Base-by-base conservation (phyloP, 2,888 invertebrate species). In the Rhodophaea formosa region DNA sequence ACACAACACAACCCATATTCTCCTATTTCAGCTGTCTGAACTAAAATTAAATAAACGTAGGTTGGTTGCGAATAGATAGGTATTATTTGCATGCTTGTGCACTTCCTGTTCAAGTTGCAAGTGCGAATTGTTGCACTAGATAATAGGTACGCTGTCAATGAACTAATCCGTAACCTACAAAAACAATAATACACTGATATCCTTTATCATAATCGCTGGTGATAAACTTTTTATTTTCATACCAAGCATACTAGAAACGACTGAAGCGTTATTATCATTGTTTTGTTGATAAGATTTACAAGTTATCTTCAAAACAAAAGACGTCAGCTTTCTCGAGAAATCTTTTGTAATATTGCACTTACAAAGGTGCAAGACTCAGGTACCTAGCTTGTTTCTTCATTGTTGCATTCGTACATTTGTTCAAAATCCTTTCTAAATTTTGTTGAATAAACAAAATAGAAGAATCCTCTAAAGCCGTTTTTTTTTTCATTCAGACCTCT, bases 251-350 rank as follows among this genome's bases (percentile, higher is more conserved):
- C 53, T 53, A 53, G 53, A 55, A 55, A 55, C 35, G 35, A 51
- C 51, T 35, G 16, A 30, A 39, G 15, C 16, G 42, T 55, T 57
- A 53, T 59, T 39, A 55, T n/a, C 32, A 16, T 10, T 44, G 39
- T 46, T 58, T 15, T 54, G 17, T 53, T 17, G 54, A 55, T 55
- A 55, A 55, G 42, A 42, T 30, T 53, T 49, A 43, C 32, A 59
- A 39, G 45, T 55, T 14, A 57, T 51, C 49, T 55, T 56, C 45
- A 52, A 46, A 53, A 60, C 35, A 53, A 56, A 44, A 53, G 35
- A 51, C 51, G 51, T 39, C 51, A 17, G 7, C 10, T 32, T 59
- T 43, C 46, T 59, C 29, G 10, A 44, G 44, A 54, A 57, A 53
- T 29, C 32, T 39, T 12, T 39, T 39, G n/a, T n/a, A 39, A 12